Percentiles rank a stretch among this genome's conserved stretches.
These are phyloP conservation scores for Gambusia affinis DNA, from an alignment of 2,113 vertebrate genomes.

Conservation along the genomic window DNA sequence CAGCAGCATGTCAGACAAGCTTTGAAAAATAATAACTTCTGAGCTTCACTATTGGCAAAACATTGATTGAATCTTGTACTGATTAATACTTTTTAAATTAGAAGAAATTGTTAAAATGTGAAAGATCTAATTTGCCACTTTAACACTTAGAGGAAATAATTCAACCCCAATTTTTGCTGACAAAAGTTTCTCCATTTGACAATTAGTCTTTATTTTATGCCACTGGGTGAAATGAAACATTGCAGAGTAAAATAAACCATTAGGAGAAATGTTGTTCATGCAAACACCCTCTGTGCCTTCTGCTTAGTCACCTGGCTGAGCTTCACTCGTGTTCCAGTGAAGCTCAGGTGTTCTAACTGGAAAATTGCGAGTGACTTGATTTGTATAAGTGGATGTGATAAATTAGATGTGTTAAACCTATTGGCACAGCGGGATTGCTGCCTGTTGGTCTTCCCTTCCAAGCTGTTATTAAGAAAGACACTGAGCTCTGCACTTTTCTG, in stretches of 20 bases:
- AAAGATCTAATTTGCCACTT: background rate
- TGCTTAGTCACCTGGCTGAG: slow-evolving; percentile 32
- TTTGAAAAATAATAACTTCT: slow-evolving; percentile 1
- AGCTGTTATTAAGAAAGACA: slow-evolving; percentile 6
- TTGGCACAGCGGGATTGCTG: slow-evolving; percentile 10
- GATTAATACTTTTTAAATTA: background rate
- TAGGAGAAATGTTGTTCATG: slow-evolving; percentile 1
- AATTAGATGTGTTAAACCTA: slow-evolving; percentile 44
- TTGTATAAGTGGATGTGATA: slow-evolving; percentile 57
- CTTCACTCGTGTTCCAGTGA: slow-evolving; percentile 6
- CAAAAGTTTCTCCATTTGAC: slow-evolving; percentile 1
- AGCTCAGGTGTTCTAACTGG: slow-evolving; percentile 50
- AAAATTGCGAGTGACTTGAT: slow-evolving; percentile 55
- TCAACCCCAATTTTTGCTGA: background rate
- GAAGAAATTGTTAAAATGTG: background rate
- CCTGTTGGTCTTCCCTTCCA: slow-evolving; percentile 34
- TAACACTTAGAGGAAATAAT: background rate
- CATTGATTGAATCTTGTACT: background rate
- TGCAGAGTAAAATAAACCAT: slow-evolving; percentile 2
- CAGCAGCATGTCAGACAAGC: background rate
- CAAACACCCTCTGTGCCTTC: background rate
- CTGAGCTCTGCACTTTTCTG: slow-evolving; percentile 18
- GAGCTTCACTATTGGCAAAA: background rate
- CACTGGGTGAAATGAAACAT: slow-evolving; percentile 14
- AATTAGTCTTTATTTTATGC: slow-evolving; percentile 11